Percentiles rank a stretch among this genome's conserved stretches.
These are phyloP conservation scores for Tenthredo livida DNA, from an alignment of 2,888 invertebrate genomes.

Conservation along the genomic window DNA sequence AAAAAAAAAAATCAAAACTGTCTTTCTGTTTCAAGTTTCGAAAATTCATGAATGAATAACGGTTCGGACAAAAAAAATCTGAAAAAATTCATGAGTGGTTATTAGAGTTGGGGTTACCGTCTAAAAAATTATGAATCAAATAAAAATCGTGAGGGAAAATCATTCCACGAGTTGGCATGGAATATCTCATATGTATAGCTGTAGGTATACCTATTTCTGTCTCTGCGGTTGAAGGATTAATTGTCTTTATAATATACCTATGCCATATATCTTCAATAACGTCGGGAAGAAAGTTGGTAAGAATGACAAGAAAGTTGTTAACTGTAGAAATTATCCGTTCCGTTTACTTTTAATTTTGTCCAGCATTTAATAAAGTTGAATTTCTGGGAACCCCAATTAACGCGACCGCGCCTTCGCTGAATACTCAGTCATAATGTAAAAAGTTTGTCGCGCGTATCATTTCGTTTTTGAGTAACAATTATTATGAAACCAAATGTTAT, in stretches of 20 bases:
- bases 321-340: slow-evolving; percentile 33
- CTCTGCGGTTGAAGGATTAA: too few relatives aligned
- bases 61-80: too few relatives aligned
- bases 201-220: too few relatives aligned
- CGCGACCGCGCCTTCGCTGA: background rate
- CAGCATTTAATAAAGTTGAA: slow-evolving; percentile 44
- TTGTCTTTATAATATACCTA: background rate
- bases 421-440: slow-evolving; percentile 5
- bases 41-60: too few relatives aligned
- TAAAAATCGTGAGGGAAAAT: too few relatives aligned
- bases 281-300: background rate
- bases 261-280: background rate
- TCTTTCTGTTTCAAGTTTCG: too few relatives aligned
- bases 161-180: too few relatives aligned
- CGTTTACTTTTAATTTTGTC: slow-evolving; percentile 39
- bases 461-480: slow-evolving; percentile 20
- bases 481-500: slow-evolving; percentile 27
- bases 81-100: too few relatives aligned
- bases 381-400: slow-evolving; percentile 33
- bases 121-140: too few relatives aligned
- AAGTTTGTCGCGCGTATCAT: slow-evolving; percentile 18
- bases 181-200: too few relatives aligned
- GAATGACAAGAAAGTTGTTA: slow-evolving; percentile 37
- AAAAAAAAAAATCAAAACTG: too few relatives aligned
- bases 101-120: too few relatives aligned